A percentile compares a stretch with the other conserved stretches of the same genome.
These are phyloP conservation scores for Epirrhoe alternata DNA, from an alignment of 2,888 invertebrate species.

Conservation along the genomic window DNA sequence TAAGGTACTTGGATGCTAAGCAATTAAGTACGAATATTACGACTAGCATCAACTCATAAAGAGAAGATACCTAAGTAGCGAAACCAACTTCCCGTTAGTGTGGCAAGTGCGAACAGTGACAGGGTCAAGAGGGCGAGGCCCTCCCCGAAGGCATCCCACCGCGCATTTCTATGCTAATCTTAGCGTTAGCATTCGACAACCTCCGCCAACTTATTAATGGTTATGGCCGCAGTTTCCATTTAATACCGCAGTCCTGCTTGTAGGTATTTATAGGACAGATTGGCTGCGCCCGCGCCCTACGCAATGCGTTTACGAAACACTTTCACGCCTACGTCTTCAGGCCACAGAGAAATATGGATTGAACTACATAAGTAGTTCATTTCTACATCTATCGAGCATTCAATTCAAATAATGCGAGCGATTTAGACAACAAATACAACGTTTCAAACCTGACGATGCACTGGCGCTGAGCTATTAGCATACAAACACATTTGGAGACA, in stretches of 20 bases:
- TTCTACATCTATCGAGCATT: slow-evolving; percentile 82
- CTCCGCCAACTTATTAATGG: slow-evolving; percentile 79
- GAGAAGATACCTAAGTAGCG: slow-evolving; percentile 58
- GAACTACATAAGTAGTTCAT: slow-evolving; percentile 82
- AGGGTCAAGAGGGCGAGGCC: slow-evolving; percentile 81
- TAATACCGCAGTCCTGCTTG: slow-evolving; percentile 66
- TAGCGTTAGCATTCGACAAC: slow-evolving; percentile 73
- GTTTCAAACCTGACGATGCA: slow-evolving; percentile 79
- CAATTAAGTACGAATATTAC: slow-evolving; percentile 58
- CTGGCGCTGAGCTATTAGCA: slow-evolving; percentile 81
- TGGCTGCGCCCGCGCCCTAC: slow-evolving; percentile 66
- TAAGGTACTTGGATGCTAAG: slow-evolving; percentile 31
- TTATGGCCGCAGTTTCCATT: slow-evolving; percentile 74
- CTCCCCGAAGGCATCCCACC: slow-evolving; percentile 72
- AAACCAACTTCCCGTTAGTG: slow-evolving; percentile 79
- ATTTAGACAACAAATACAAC: slow-evolving; percentile 82
- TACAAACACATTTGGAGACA: slow-evolving; percentile 80
- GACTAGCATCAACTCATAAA: slow-evolving; percentile 59
- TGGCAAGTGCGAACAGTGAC: slow-evolving; percentile 75
- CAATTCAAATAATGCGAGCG: slow-evolving; percentile 83
- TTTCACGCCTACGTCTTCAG: slow-evolving; percentile 71
- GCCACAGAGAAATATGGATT: slow-evolving; percentile 67
- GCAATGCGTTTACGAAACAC: slow-evolving; percentile 77
- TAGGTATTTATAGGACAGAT: slow-evolving; percentile 57
- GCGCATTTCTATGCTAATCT: slow-evolving; percentile 83